Base-by-base conservation (phyloP, 2,888 invertebrate genomes). In the Tribolium freemani region DNA sequence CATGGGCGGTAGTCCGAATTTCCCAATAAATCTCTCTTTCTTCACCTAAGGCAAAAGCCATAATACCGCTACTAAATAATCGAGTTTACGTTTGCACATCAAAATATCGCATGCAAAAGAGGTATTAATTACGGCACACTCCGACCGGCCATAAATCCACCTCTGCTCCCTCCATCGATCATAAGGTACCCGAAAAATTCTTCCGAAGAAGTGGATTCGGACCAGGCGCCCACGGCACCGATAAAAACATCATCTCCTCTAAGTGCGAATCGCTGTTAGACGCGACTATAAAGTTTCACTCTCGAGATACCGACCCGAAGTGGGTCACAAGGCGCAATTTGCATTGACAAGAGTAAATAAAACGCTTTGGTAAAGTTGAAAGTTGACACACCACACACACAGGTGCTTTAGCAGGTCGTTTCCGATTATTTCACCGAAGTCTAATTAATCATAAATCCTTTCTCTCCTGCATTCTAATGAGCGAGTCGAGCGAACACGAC, bases 321-420 rank as follows among this genome's bases (percentile, higher is more conserved):
- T 79, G 71, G 79, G 79, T 78, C 78, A 77, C 75, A 71, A 74
- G 73, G 72, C 66, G 70, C 75, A 76, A 79, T 79, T 77, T 79
- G 76, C 79, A 79, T 79, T 75, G 75, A 77, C 74, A 75, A 77
- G 21, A 44, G 76, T 76, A 78, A 78, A 79, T 77, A 77, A 67
- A 74, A 57, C 54, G 61, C 72, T 72, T 77, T 76, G 68, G 72
- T 61, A 69, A 72, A 72, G 72, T 72, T 72, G 72, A 72, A 72
- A 72, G 72, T 71, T 71, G 71, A 71, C 64, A 50, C 60, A 60
- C 53, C 57, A 50, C 44, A 26, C 26, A 26, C 26, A 66, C 71
- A 70, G 64, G 63, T 70, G 70, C 64, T 31, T 64, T 70, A 70
- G 50, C 70, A 70, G 70, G 70, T 70, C 63, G 69, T 63, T 57